Conservation (phyloP, 2,113 vertebrate species). For the Catharus bicknelli region DNA sequence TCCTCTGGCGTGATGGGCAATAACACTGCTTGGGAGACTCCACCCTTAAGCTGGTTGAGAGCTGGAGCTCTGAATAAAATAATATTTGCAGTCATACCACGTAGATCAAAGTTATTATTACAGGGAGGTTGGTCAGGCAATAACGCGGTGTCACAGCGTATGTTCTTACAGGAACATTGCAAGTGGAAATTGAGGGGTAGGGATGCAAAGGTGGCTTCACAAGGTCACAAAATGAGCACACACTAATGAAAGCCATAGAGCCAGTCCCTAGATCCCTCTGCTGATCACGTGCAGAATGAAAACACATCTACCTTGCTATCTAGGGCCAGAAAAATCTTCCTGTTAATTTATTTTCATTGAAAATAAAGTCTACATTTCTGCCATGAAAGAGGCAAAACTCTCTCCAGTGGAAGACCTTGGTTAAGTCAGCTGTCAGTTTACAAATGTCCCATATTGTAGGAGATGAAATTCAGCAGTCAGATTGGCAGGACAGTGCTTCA, state of each 20-base stretch:
- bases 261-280: not conserved
- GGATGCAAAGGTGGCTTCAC: not conserved
- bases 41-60: constrained; percentile 25
- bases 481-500: not conserved
- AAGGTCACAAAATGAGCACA: not conserved
- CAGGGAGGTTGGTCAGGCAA: not conserved
- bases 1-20: not conserved
- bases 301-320: not conserved
- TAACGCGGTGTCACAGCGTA: rapidly evolving
- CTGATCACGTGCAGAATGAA: not conserved
- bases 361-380: not conserved
- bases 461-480: not conserved
- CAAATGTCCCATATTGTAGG: not conserved
- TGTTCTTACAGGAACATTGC: not conserved
- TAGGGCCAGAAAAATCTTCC: not conserved
- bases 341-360: not conserved
- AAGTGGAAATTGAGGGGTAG: constrained; percentile 8
- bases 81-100: constrained; percentile 1
- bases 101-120: constrained; percentile 12
- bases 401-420: not conserved
- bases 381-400: not conserved
- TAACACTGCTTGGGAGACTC: constrained; percentile 20
- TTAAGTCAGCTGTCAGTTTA: not conserved
- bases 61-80: constrained; percentile 2
- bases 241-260: not conserved